Conservation (phyloP, 2,113 vertebrate species). For the Regulus satrapa region DNA sequence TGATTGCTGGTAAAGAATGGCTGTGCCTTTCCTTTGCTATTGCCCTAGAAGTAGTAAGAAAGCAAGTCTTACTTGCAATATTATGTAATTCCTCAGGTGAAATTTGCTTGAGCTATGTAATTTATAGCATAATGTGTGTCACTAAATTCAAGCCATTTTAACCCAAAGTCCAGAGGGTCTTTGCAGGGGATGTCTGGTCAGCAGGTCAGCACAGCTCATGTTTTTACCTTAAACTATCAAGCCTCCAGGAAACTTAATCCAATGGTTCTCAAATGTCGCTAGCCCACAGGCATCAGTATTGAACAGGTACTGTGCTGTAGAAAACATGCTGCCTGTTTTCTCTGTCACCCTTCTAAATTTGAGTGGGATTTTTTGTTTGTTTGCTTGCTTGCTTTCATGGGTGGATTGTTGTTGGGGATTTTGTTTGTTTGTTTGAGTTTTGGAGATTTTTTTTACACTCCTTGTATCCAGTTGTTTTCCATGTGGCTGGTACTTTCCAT, state of each 20-base stretch:
- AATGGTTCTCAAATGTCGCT: not conserved
- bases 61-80: not conserved
- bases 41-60: not conserved
- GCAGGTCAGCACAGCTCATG: not conserved
- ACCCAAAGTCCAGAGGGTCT: not conserved
- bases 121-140: not conserved
- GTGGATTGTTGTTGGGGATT: too few species aligned
- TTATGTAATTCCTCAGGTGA: not conserved
- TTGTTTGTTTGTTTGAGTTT: not conserved
- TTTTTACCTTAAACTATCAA: conserved; percentile 5
- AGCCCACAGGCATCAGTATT: not conserved
- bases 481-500: not conserved
- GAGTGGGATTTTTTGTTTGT: not conserved
- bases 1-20: not conserved
- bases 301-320: not conserved
- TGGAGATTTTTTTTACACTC: not conserved
- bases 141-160: not conserved
- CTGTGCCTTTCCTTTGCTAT: not conserved
- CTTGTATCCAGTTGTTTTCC: not conserved
- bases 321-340: not conserved
- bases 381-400: not conserved
- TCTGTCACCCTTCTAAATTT: not conserved
- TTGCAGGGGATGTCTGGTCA: not conserved
- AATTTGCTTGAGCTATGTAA: not conserved
- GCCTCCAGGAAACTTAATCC: conserved; percentile 4